Percentiles rank a stretch among this genome's conserved stretches.
phyloP scores from a whole-genome alignment of 1,140 invertebrate genomes.

The Protaetia brevitarsis region DNA sequence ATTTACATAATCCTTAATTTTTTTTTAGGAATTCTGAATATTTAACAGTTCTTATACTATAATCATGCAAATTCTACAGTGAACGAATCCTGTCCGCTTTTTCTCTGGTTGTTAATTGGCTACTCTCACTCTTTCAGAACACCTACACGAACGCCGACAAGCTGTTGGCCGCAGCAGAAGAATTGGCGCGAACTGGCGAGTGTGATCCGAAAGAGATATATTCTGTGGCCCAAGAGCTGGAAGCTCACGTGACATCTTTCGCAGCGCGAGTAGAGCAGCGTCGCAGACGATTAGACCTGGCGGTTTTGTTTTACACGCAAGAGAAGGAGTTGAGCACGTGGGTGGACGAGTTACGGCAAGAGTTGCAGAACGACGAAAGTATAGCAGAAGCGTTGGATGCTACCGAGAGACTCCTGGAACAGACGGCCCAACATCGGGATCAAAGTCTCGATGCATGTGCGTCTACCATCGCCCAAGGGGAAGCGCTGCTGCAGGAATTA shows the following conservation, averaged over 20 bases:
- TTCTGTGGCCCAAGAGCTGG: conserved; percentile 86
- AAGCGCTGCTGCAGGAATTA: conserved; percentile 85
- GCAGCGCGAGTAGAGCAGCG: conserved; percentile 91
- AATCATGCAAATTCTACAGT: too few species aligned
- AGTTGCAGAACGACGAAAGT: conserved; percentile 59
- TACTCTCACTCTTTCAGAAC: conserved; percentile 65
- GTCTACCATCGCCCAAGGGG: conserved; percentile 87
- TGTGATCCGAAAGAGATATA: conserved; percentile 95
- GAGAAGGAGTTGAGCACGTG: conserved; percentile 74
- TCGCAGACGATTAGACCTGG: conserved; percentile 84
- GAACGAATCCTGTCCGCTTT: too few species aligned
- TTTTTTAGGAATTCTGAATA: too few species aligned
- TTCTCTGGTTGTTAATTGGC: too few species aligned
- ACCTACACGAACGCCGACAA: conserved; percentile 99
- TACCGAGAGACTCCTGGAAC: conserved; percentile 78
- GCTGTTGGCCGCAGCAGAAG: conserved; percentile 90
- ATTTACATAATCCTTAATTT: too few species aligned
- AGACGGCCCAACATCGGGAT: conserved; percentile 85
- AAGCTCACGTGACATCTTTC: conserved; percentile 89
- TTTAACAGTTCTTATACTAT: too few species aligned
- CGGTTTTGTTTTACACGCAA: conserved; percentile 93
- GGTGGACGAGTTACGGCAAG: conserved; percentile 79
- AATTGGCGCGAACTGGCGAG: conserved; percentile 92
- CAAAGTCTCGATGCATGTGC: conserved; percentile 87
- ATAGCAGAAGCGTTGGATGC: conserved; percentile 83